These are phyloP conservation scores for Rhyacophila brunnea DNA, from an alignment of 1,140 invertebrate genomes.

Conservation along the genomic window DNA sequence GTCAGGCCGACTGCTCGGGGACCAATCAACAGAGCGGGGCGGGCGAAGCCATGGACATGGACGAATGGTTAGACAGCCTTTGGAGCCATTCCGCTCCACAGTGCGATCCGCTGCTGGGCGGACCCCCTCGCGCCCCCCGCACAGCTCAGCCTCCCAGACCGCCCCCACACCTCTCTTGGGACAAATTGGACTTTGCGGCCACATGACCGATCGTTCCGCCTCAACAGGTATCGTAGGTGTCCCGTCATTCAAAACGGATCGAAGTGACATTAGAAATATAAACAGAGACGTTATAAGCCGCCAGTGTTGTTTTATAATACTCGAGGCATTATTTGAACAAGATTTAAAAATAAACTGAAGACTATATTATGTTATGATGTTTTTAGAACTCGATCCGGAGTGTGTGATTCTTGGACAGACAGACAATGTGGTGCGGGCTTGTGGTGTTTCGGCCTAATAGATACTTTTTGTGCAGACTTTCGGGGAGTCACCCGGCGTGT, in stretches of 20 bases:
- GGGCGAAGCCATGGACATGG: slow-evolving; percentile 46
- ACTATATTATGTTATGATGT: slow-evolving; percentile 3
- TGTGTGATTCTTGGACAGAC: no score
- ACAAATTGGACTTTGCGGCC: slow-evolving; percentile 49
- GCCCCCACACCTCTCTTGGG: slow-evolving; percentile 51
- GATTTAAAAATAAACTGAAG: no score
- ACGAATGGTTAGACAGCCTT: slow-evolving; percentile 47
- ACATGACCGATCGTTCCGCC: slow-evolving; percentile 41
- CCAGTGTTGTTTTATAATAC: no score
- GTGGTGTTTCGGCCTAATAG: neutral
- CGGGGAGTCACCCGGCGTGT: slow-evolving; percentile 23
- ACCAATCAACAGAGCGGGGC: slow-evolving; percentile 38
- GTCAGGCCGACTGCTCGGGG: slow-evolving; percentile 18
- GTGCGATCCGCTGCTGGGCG: slow-evolving; percentile 51
- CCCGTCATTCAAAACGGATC: no score
- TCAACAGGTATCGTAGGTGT: neutral
- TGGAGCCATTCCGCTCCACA: slow-evolving; percentile 45
- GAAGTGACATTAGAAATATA: no score
- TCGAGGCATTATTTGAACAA: no score
- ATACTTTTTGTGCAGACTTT: slow-evolving; percentile 16
- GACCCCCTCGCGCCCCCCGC: slow-evolving; percentile 42
- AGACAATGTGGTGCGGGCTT: no score
- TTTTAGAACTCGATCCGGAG: neutral
- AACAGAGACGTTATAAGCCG: no score
- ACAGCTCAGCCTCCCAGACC: slow-evolving; percentile 43